Evolutionary conservation across 2,797 vertebrate genomes (phyloP).

Genomic region (Buceros bicornis): DNA sequence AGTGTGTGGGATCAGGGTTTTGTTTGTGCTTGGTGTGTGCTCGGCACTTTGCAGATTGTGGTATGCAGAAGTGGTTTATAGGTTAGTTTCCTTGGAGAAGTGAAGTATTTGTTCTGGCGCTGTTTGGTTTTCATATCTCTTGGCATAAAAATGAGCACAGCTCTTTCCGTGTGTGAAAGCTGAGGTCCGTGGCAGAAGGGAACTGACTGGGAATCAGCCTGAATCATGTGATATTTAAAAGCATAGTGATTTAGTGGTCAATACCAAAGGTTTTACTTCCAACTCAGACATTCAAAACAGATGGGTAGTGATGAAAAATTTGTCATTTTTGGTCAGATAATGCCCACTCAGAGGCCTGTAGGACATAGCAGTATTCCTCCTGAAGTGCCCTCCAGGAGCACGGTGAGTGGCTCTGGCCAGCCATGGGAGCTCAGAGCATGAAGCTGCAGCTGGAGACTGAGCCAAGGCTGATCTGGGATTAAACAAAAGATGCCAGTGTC

Average conservation of each 20-base stretch:
- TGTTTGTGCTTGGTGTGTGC: conserved; percentile 23
- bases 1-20: neutral
- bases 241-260: neutral
- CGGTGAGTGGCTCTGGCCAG: neutral
- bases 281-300: neutral
- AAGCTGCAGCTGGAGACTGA: neutral
- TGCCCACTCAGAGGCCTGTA: neutral
- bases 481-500: conserved; percentile 15
- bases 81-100: conserved; percentile 39
- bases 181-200: neutral
- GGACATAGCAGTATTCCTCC: neutral
- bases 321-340: neutral
- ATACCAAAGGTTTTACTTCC: neutral
- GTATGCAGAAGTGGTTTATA: conserved; percentile 30
- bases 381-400: neutral
- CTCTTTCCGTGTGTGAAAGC: neutral
- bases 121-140: conserved; percentile 39
- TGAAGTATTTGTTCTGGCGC: conserved; percentile 15
- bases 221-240: neutral
- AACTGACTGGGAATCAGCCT: neutral
- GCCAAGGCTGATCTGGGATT: conserved; percentile 17
- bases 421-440: neutral
- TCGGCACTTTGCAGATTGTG: neutral
- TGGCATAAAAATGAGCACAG: neutral
- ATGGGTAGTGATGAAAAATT: neutral